These are phyloP conservation scores for Allophyes oxyacanthae DNA, from an alignment of 2,888 invertebrate genomes.

Conservation along the genomic window DNA sequence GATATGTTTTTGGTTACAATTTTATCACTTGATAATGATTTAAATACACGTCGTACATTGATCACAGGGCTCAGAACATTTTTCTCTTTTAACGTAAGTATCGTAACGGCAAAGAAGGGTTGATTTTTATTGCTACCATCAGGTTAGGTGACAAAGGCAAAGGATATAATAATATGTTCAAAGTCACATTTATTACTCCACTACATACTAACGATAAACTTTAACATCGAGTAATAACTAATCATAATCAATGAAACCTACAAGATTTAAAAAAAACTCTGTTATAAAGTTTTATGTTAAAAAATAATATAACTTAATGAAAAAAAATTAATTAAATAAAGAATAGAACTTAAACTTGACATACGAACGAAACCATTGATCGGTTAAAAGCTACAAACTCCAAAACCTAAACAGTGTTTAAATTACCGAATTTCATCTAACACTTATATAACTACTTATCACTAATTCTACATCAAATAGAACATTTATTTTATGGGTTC, in stretches of 20 bases:
- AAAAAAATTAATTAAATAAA: constrained; percentile 27
- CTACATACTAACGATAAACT: constrained; percentile 70
- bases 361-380: constrained; percentile 29
- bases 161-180: constrained; percentile 62
- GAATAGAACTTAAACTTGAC: constrained; percentile 15
- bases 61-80: constrained; percentile 49
- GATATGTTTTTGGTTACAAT: constrained; percentile 86
- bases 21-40: constrained; percentile 75
- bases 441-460: constrained; percentile 79
- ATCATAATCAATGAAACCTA: constrained; percentile 58
- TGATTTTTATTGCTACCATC: constrained; percentile 1
- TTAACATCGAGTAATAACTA: constrained; percentile 57
- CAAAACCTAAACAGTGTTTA: constrained; percentile 64
- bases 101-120: constrained; percentile 2
- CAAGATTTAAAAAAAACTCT: constrained; percentile 41
- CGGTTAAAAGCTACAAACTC: constrained; percentile 43
- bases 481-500: constrained; percentile 77
- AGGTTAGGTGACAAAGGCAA: constrained; percentile 34
- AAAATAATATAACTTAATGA: constrained; percentile 24
- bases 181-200: constrained; percentile 88
- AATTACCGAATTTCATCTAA: constrained; percentile 76
- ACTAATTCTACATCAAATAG: constrained; percentile 79
- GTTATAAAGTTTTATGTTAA: constrained; percentile 47
- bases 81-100: constrained; percentile 15
- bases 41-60: constrained; percentile 33